Base-by-base conservation (phyloP, 2,113 vertebrate genomes). In the Probosciger aterrimus region DNA sequence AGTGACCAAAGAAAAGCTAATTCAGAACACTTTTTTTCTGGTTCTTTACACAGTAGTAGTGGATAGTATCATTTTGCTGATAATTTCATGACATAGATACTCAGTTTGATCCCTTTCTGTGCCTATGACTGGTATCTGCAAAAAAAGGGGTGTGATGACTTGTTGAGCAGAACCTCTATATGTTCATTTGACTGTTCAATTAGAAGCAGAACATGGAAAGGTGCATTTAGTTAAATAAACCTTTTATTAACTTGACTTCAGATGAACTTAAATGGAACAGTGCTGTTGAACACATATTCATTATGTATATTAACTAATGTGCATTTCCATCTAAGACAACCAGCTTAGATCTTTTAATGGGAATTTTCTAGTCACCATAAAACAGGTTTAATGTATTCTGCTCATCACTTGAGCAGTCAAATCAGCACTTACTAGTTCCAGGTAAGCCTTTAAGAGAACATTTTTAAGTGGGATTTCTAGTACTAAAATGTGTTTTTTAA, bases 201-300 rank as follows among this genome's bases (percentile, higher is more conserved):
- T 70, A 53, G 37, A 86, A 75, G 64, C 39, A 43, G 71, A 90
- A 30, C 76, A 33, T 11, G 60, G 44, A 68, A 82, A 91, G 62
- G 57, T 88, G 62, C 43, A n/a, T 91, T 94, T 94, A 94, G 90
- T 94, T 96, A 88, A 82, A 87, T 27, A 79, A 70, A 33, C 55
- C 69, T 90, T 86, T 95, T 75, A 88, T 95, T 88, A 96, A 74
- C 70, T 82, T 60, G 83, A 60, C 86, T 94, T 74, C 86, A 67
- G 79, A 53, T 63, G 71, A 88, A 70, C 60, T 18, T 20, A 41
- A 87, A 77, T 13, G 55, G 86, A 92, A 35, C 68, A 28, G 67
- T 19, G 47, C 47, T 0, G 1, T 14, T 46, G 68, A 80, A 43
- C 18, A 31, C 18, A 13, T 74, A 86, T 83, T 69, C 71, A 49